Conservation (phyloP, 35 echinoderm and acorn worm species). For the Lytechinus variegatus region DNA sequence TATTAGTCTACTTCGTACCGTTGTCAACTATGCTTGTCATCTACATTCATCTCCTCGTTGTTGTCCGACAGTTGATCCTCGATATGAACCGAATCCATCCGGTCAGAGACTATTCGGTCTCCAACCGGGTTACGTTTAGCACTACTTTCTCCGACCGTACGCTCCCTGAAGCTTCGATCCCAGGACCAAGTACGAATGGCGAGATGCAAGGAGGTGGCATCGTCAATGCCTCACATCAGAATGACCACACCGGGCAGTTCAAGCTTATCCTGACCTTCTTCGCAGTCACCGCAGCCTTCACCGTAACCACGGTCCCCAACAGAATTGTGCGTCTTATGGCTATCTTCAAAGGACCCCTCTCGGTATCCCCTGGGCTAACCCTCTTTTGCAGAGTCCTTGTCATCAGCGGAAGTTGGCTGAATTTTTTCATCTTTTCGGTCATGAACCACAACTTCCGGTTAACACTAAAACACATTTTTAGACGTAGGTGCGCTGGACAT, state of each 20-base stretch:
- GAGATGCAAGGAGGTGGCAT: background rate
- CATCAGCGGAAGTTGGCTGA: background rate
- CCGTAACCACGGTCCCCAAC: background rate
- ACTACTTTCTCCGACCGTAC: background rate
- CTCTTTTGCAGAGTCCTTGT: background rate
- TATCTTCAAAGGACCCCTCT: background rate
- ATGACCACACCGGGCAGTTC: conserved; percentile 8
- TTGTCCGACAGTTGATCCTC: background rate
- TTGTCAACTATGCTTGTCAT: conserved; percentile 5
- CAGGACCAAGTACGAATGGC: background rate
- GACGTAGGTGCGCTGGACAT: background rate
- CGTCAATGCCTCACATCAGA: background rate
- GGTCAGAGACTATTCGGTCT: background rate
- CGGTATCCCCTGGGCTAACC: background rate
- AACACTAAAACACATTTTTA: background rate
- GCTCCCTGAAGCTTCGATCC: background rate
- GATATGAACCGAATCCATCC: background rate
- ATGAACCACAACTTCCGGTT: background rate
- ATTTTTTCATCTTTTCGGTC: conserved; percentile 25
- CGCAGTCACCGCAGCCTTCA: background rate
- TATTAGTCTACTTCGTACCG: background rate
- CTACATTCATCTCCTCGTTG: background rate
- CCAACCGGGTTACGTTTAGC: background rate
- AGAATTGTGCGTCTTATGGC: background rate
- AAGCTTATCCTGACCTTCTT: conserved; percentile 18